Base-by-base conservation (phyloP, 2,888 invertebrate species). In the Netelia fuscicornis region DNA sequence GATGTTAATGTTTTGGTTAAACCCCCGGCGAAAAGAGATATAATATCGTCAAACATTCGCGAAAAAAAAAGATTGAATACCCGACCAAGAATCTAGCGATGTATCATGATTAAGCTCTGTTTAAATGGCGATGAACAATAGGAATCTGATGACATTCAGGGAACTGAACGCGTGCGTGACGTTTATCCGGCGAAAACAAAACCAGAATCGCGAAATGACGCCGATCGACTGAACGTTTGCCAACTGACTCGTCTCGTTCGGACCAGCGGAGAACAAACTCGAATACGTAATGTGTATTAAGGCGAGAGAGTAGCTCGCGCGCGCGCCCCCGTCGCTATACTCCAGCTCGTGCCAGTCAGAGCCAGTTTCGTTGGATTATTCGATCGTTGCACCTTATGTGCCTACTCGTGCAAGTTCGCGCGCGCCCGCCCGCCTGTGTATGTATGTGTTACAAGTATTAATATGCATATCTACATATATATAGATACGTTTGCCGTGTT, bases 331-430 rank as follows among this genome's bases (percentile, higher is more conserved):
- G 89, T 89, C 87, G 86, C 71, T 77, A 10, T 11, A 52, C 75
- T 87, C 89, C 87, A 90, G 92, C 90, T 91, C 79, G 84, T 83
- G 90, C 92, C 92, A 90, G 92, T 92, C 91, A 87, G 76, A 92
- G 91, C 92, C 91, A 90, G 92, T 92, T 92, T 89, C 20, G 80
- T 81, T 84, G 17, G 58, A 9, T 75, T 79, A 70, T 25, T 62
- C 86, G 81, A 81, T 10, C 72, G 62, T 70, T 70, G 79, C 75
- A 79, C 75, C 79, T 70, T 48, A 37, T 30, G 48, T 25, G 42
- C 17, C 13, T 52, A 52, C 13, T 58, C 48, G 10, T 13, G 48
- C 13, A 48, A 10, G 11, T 48, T 11, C 48, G 48, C 10, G 48
- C 13, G 48, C 48, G 48, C 10, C 1, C 48, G 48, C 10, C 13